Percentiles rank a stretch among this genome's conserved stretches.
phyloP scores from a whole-genome alignment of 2,797 vertebrate species.

The Tokudaia tokunoshimensis region DNA sequence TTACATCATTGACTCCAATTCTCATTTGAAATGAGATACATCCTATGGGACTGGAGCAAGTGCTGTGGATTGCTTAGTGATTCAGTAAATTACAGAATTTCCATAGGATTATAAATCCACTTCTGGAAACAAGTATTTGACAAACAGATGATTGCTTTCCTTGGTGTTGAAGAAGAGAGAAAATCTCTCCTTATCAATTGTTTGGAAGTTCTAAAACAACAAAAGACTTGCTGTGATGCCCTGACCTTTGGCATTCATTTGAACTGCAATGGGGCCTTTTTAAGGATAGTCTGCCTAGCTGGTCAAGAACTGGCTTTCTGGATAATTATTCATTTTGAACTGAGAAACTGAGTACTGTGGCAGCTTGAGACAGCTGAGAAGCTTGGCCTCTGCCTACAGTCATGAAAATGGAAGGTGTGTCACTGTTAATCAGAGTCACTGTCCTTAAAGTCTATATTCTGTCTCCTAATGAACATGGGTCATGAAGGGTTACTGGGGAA shows the following conservation, averaged over 20 bases:
- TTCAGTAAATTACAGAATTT: constrained; percentile 68
- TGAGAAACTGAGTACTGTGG: neutral
- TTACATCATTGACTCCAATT: constrained; percentile 36
- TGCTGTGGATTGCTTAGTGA: neutral
- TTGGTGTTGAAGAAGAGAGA: neutral
- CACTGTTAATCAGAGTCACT: neutral
- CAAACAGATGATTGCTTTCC: constrained; percentile 64
- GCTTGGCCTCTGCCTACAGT: constrained; percentile 36
- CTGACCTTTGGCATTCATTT: constrained; percentile 46
- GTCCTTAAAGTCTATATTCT: neutral
- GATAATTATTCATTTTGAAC: constrained; percentile 70
- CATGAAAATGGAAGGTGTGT: constrained; percentile 31
- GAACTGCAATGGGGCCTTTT: neutral
- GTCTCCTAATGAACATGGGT: neutral
- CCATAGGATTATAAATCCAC: constrained; percentile 50
- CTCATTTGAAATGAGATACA: constrained; percentile 45
- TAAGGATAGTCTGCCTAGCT: constrained; percentile 28
- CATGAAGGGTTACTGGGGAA: neutral
- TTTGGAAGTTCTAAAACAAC: neutral
- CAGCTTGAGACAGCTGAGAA: constrained; percentile 20
- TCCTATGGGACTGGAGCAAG: neutral
- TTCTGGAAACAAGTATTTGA: constrained; percentile 48
- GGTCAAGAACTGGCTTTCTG: constrained; percentile 6
- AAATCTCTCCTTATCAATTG: constrained; percentile 1
- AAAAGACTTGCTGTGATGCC: neutral